A percentile compares a stretch with the other conserved stretches of the same genome.
phyloP scores from a whole-genome alignment of 2,113 vertebrate genomes.

The Chionodraco myersi region DNA sequence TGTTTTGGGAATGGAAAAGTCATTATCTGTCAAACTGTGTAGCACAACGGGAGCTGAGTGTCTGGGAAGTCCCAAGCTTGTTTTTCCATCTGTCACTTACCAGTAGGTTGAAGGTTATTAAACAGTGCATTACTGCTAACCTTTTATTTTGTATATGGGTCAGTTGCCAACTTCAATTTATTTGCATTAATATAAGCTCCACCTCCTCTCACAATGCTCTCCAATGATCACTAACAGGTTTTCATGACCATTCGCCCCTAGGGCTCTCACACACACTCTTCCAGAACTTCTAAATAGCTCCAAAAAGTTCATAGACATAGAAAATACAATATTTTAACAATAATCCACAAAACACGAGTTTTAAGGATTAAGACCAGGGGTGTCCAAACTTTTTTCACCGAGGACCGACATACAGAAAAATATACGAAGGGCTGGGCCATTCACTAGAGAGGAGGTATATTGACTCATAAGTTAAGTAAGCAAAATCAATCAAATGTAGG shows the following conservation, averaged over 20 bases:
- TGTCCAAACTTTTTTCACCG: too few relatives aligned
- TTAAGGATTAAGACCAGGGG: background rate
- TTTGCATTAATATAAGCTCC: conserved; percentile 17
- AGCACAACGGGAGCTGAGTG: background rate
- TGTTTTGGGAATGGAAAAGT: background rate
- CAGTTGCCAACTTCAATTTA: conserved; percentile 7
- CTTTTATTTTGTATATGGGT: conserved; percentile 12
- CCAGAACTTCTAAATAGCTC: background rate
- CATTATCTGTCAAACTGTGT: background rate
- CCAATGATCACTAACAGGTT: background rate
- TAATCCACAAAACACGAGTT: background rate
- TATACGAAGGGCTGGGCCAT: too few relatives aligned
- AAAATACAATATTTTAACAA: background rate
- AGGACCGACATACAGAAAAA: too few relatives aligned
- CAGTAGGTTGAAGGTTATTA: conserved; percentile 7
- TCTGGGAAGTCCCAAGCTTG: background rate
- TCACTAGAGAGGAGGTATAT: too few relatives aligned
- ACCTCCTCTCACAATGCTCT: background rate
- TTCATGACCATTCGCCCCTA: background rate
- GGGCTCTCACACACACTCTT: background rate
- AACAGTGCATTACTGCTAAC: conserved; percentile 1
- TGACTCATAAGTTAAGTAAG: too few relatives aligned
- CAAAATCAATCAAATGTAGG: too few relatives aligned
- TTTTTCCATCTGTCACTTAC: conserved; percentile 35
- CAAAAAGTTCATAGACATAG: background rate